Evolutionary conservation across 2,888 invertebrate species (phyloP).

Genomic region (Branchinecta sandiegonensis): DNA sequence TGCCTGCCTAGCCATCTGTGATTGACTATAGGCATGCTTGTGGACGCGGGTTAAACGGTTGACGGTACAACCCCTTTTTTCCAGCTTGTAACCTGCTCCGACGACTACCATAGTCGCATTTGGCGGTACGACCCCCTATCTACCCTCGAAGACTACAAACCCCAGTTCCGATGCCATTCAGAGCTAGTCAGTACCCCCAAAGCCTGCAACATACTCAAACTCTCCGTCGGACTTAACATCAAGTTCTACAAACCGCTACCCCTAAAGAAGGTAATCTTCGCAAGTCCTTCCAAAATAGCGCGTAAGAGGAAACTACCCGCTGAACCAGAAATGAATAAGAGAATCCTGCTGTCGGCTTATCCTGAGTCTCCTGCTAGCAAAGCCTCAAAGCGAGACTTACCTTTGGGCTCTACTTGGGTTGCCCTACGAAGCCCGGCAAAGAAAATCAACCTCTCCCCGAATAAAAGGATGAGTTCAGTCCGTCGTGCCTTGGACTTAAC

Average conservation of each 20-base stretch:
- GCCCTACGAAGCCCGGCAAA: neutral
- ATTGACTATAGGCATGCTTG: too few relatives aligned
- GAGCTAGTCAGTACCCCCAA: neutral
- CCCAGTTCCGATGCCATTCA: neutral
- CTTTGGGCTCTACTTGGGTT: neutral
- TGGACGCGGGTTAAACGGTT: too few relatives aligned
- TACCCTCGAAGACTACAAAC: neutral
- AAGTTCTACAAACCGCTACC: neutral
- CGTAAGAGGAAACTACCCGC: neutral
- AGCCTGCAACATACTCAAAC: neutral
- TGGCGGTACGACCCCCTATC: neutral
- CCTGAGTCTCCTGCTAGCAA: neutral
- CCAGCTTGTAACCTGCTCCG: neutral
- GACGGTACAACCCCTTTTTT: neutral
- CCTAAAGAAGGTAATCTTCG: neutral
- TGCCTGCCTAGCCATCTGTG: too few relatives aligned
- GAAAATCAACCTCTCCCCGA: neutral
- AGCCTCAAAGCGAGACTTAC: neutral
- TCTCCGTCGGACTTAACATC: neutral
- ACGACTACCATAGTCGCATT: neutral
- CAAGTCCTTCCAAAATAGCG: neutral
- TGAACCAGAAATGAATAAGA: neutral
- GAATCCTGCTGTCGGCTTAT: neutral
- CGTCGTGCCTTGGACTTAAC: neutral
- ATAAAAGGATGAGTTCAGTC: neutral